Evolutionary conservation across 1,140 invertebrate genomes (phyloP).

Genomic region (Pseudomyrmex concolor): DNA sequence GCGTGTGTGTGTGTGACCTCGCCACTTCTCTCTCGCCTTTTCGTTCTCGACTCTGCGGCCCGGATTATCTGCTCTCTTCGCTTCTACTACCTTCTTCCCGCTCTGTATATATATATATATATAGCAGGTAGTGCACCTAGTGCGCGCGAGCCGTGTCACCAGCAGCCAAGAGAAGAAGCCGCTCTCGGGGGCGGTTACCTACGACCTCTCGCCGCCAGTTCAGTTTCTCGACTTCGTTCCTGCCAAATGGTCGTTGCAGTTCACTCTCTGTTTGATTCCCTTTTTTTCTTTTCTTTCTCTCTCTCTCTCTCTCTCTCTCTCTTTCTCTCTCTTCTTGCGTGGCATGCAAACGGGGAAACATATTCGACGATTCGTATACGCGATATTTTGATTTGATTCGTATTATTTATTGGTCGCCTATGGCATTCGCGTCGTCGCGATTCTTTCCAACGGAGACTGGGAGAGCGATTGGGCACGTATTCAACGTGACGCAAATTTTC

Average conservation of each 20-base stretch:
- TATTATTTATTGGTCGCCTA: constrained; percentile 56
- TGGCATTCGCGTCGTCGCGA: constrained; percentile 33
- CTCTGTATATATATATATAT: not conserved
- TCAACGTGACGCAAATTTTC: constrained; percentile 58
- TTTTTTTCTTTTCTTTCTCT: not conserved
- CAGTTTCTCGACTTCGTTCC: constrained; percentile 45
- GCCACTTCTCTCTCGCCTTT: not conserved
- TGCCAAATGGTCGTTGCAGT: constrained; percentile 37
- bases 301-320: not conserved
- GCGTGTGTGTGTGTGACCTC: not conserved
- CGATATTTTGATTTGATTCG: constrained; percentile 52
- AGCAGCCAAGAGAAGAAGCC: constrained; percentile 27
- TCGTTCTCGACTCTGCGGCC: not conserved
- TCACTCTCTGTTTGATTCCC: not conserved
- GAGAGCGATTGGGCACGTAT: constrained; percentile 57
- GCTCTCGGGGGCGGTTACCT: constrained; percentile 32
- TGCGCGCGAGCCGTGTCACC: constrained; percentile 16
- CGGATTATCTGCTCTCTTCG: constrained; percentile 10
- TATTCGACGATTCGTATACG: constrained; percentile 36
- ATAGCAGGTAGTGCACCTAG: constrained; percentile 6
- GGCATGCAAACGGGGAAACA: not conserved
- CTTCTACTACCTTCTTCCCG: constrained; percentile 22
- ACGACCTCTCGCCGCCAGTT: constrained; percentile 22
- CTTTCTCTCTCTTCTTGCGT: not conserved
- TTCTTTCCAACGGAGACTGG: constrained; percentile 19